Base-by-base conservation (phyloP, 1,140 invertebrate species). In the Aphidius ervi region DNA sequence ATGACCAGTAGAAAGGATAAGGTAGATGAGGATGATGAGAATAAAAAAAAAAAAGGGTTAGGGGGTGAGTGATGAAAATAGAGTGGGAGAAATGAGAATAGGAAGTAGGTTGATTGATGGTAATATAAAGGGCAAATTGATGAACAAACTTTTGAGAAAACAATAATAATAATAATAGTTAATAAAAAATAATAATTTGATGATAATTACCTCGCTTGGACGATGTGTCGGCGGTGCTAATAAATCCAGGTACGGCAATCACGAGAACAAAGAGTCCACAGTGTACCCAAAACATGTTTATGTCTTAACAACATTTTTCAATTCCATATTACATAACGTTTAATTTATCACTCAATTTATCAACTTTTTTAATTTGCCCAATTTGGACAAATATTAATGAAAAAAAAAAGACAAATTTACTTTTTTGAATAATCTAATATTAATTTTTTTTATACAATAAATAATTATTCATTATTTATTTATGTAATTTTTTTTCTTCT, bases 251-350 rank as follows among this genome's bases (percentile, higher is more conserved):
- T 76, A 77, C 71, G 67, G 71, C 74, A 74, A 80, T 80, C 72
- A 80, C 75, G 74, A 79, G 74, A 77, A 80, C 74, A 74, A 78
- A 74, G 68, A 80, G 75, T 80, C 78, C 77, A 75, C 73, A 80
- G 70, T 73, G 74, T 80, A 77, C 70, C 77, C 75, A 80, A 74
- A 78, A 78, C 78, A 80, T 80, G 71, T 79, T 80, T 80, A 79
- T 68, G 76, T 80, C 74, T 79, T 78, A 78, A 77, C 74, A 79
- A 77, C 77, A 80, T 80, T 78, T 75, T 80, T 80, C 73, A 78
- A 72, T 77, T 78, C 74, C 78, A 80, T 79, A 59, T 78, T 77
- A 77, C 72, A 76, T 75, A 70, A 77, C 75, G 71, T 68, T 74
- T 70, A 67, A 31, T 65, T 57, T 73, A 77, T 72, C 73, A 75